Percentiles rank a stretch among this genome's conserved stretches.
Evolutionary conservation across 2,888 invertebrate genomes (phyloP).

Genomic region (Petrolisthes manimaculis): DNA sequence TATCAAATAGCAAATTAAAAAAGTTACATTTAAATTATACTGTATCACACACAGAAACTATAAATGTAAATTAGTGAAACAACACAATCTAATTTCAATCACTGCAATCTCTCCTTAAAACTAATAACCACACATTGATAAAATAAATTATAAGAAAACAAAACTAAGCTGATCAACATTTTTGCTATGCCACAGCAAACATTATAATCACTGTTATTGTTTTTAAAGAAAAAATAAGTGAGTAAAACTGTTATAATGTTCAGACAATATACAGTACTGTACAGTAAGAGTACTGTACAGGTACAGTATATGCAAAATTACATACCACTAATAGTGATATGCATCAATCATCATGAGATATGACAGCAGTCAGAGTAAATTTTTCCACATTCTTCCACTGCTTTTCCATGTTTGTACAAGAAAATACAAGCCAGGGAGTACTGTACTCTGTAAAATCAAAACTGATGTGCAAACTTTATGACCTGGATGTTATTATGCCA

Average conservation of each 20-base stretch:
- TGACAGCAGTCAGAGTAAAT: too few relatives aligned
- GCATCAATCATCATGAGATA: neutral
- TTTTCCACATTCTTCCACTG: too few relatives aligned
- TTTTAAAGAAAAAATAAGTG: neutral
- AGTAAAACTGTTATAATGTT: neutral
- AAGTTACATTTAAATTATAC: neutral
- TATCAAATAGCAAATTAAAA: too few relatives aligned
- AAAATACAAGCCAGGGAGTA: too few relatives aligned
- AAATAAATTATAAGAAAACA: neutral
- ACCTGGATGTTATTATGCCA: too few relatives aligned
- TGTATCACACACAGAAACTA: neutral
- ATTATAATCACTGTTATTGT: neutral
- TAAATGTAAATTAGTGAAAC: neutral
- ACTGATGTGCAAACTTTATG: too few relatives aligned
- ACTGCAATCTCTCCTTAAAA: neutral
- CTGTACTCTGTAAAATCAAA: too few relatives aligned
- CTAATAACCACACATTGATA: neutral
- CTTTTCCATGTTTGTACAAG: too few relatives aligned
- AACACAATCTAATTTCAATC: neutral
- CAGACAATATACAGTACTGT: neutral
- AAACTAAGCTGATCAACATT: neutral
- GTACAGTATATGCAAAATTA: neutral
- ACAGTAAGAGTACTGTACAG: too few relatives aligned
- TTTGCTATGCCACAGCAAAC: neutral
- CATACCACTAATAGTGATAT: neutral